These are phyloP conservation scores for Gnathonemus longibarbis DNA, from an alignment of 2,113 vertebrate species.

Conservation along the genomic window DNA sequence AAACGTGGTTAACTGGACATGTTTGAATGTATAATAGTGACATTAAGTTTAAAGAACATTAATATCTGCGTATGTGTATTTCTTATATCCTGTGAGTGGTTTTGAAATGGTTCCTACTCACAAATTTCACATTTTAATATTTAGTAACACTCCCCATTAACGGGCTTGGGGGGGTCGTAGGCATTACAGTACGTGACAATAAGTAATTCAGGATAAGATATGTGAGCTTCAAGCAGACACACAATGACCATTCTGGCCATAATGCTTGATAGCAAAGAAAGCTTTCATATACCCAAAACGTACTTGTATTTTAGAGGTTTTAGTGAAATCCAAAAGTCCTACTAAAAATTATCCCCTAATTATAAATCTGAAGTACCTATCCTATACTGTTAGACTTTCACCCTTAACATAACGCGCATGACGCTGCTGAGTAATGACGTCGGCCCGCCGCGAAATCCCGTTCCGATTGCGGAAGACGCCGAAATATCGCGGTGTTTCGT, in stretches of 20 bases:
- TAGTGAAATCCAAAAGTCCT: not conserved
- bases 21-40: not conserved
- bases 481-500: slow-evolving; percentile 21
- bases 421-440: not conserved
- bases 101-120: not conserved
- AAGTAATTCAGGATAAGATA: not conserved
- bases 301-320: not conserved
- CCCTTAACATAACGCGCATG: not conserved
- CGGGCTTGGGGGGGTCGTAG: not conserved
- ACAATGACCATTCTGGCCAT: not conserved
- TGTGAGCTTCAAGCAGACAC: not conserved
- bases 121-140: not conserved
- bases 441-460: slow-evolving; percentile 5
- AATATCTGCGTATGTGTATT: not conserved
- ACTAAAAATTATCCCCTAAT: not conserved
- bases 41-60: not conserved
- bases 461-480: not conserved
- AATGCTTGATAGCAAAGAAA: not conserved
- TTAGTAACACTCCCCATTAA: not conserved
- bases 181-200: not conserved
- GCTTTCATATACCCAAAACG: not conserved
- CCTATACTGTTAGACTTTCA: not conserved
- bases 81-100: not conserved
- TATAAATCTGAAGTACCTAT: not conserved
- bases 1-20: not conserved